A percentile compares a stretch with the other conserved stretches of the same genome.
phyloP scores from a whole-genome alignment of 2,797 vertebrate species.

The Otolemur crassicaudatus region DNA sequence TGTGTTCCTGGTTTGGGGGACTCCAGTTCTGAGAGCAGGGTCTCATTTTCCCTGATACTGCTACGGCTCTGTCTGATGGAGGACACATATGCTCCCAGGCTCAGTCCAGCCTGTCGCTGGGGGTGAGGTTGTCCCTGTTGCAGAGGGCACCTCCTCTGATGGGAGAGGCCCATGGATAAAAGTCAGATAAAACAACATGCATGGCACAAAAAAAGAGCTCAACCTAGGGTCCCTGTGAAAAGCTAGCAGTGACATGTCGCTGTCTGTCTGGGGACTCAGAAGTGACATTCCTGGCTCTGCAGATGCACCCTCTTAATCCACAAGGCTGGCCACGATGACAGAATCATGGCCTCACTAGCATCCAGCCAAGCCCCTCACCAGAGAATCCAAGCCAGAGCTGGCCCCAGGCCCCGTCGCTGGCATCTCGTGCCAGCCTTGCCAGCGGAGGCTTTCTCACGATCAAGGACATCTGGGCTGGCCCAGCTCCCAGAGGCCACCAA shows the following conservation, averaged over 20 bases:
- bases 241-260: neutral
- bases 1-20: neutral
- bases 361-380: conserved; percentile 46
- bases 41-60: neutral
- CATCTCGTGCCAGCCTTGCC: conserved; percentile 85
- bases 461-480: conserved; percentile 88
- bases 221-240: conserved; percentile 6
- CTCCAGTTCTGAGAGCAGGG: neutral
- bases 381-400: conserved; percentile 49
- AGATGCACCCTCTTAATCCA: conserved; percentile 10
- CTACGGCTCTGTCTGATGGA: neutral
- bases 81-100: neutral
- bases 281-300: conserved; percentile 13
- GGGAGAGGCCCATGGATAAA: neutral
- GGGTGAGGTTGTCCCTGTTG: neutral
- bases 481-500: conserved; percentile 88
- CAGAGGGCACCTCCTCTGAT: neutral
- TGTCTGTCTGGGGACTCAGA: conserved; percentile 27
- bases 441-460: conserved; percentile 88
- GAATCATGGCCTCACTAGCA: neutral
- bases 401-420: conserved; percentile 69
- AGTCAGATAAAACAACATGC: conserved; percentile 41
- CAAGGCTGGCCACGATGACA: conserved; percentile 37
- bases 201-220: neutral
- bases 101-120: neutral